These are phyloP conservation scores for Marisa cornuarietis DNA, from an alignment of 1,140 invertebrate genomes.

Conservation along the genomic window DNA sequence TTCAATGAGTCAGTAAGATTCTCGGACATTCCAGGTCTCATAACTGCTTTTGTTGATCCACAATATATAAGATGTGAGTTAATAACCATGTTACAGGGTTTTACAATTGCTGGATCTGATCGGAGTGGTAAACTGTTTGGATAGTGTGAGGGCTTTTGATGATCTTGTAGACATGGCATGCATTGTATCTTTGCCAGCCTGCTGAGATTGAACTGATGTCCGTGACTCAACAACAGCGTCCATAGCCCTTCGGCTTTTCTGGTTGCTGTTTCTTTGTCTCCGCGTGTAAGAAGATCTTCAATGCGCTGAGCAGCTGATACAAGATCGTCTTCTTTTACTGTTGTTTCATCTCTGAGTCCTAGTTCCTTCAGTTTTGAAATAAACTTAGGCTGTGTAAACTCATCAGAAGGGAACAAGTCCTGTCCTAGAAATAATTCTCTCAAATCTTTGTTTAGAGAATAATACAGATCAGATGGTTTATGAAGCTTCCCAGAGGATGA, in stretches of 20 bases:
- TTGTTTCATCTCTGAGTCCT: constrained; percentile 17
- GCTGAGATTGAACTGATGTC: constrained; percentile 1
- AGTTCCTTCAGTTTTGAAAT: constrained; percentile 12
- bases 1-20: not conserved
- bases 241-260: constrained; percentile 11
- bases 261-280: not conserved
- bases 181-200: not conserved
- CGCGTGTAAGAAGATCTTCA: not conserved
- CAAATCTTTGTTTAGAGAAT: constrained; percentile 11
- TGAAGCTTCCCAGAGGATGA: not conserved
- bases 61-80: not conserved
- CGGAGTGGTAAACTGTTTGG: constrained; percentile 8
- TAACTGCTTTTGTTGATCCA: not conserved
- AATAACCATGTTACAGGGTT: constrained; percentile 1
- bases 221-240: not conserved
- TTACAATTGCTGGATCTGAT: constrained; percentile 4
- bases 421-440: constrained; percentile 25
- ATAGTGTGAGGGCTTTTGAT: constrained; percentile 7
- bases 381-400: constrained; percentile 9
- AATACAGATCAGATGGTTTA: constrained; percentile 23
- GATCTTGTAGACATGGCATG: constrained; percentile 16
- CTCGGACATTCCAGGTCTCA: not conserved
- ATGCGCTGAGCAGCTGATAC: constrained; percentile 16
- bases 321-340: constrained; percentile 20
- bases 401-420: constrained; percentile 26